Base-by-base conservation (phyloP, 2,113 vertebrate genomes). In the Aleadryas rufinucha region DNA sequence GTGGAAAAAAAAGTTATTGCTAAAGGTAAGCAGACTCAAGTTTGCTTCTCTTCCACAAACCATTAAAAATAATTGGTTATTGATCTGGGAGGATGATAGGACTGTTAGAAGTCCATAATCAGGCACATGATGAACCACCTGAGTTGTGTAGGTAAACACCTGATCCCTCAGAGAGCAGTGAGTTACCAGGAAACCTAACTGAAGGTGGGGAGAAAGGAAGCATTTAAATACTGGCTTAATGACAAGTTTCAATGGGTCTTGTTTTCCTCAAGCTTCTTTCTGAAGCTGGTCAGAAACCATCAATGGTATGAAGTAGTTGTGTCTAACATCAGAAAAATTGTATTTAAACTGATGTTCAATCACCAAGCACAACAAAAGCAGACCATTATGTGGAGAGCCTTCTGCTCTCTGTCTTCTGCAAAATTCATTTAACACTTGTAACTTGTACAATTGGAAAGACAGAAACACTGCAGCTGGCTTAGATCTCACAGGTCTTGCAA, bases 111-210 rank as follows among this genome's bases (percentile, higher is more conserved):
- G n/a, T 49, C 80, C 81, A 45, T 28, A 39, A 93, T 54, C 23
- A 75, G 35, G 39, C 39, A 87, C 65, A 26, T 31, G 35, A 84
- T 47, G 11, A 90, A 52, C 53, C 24, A 52, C 26, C 30, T 10
- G 37, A 83, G 74, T 26, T 87, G 57, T 78, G 66, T 9, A 61
- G 41, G 57, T 94, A 96, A 97, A 97, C 96, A 98, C 41, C 79
- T 9, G 12, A 76, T 42, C 92, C 94, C 96, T 80, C 66, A 93
- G 96, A 97, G 96, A 89, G 41, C 80, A 53, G 39, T 1, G 52
- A 96, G 95, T 97, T 97, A 97, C 82, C 50, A 88, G 79, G 69
- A 90, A 72, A 87, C 76, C 39, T 47, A 82, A 41, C 10, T 44
- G 23, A 77, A 54, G 13, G 45, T 42, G 35, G 13, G 6, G 35